Evolutionary conservation across 2,888 invertebrate genomes (phyloP), one percentile per base, ranked within the genome.

Genomic region (Lithophane ornitopus): DNA sequence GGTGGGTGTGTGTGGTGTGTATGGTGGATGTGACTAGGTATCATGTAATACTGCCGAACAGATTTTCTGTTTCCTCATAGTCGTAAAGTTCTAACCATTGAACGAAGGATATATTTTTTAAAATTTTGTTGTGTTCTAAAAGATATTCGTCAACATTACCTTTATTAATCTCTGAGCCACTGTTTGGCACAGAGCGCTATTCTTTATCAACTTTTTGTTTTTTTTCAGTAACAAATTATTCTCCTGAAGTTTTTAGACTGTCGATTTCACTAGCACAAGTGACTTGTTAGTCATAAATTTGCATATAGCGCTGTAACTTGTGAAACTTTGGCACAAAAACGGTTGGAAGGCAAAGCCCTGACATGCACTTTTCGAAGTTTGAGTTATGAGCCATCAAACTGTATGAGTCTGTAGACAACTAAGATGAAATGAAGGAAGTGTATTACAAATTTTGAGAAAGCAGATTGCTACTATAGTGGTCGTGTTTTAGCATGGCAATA

Each of bases 321-420:
- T 69, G 62, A 68, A 80, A 73, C 77, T 75, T 63, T 49, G 54
- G n/a, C 65, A 72, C 82, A 74, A 76, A 82, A 85, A 78, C 80
- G 39, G 58, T 46, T 69, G 52, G 26, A 39, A 46, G 14, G 49
- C 61, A 56, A 82, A 83, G 70, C 67, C n/a, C 70, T 82, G 82
- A 78, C 81, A 49, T 76, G 76, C 77, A 75, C 54, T 84, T 84
- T 73, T 49, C 67, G 61, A 76, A 82, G 63, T 84, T 75, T 67
- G 70, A 77, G 39, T 79, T 81, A 81, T 74, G 79, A 69, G 68
- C 68, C 61, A 82, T 82, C 63, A 74, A 73, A 72, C 44, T 71
- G 46, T 70, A 41, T 46, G 39, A 52, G 28, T 7, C 49, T 67
- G 14, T 63, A 70, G 62, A 70, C 70, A 81, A 73, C 49, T 68